Evolutionary conservation across 2,797 vertebrate species (phyloP).

Genomic region (Glossophaga mutica): DNA sequence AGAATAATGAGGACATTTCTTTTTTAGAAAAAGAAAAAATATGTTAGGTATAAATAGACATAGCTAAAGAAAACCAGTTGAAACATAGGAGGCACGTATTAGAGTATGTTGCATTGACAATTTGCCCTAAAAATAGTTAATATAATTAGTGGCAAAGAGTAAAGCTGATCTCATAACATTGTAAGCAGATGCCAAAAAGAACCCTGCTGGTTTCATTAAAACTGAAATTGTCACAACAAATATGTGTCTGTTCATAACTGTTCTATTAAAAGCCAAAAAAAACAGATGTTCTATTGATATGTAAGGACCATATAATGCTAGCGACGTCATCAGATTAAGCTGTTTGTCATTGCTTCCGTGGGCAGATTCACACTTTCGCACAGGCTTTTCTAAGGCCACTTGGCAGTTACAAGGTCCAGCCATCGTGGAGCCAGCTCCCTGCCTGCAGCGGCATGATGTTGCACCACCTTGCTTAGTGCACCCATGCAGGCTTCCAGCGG

Average conservation of each 20-base stretch:
- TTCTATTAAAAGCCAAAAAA: neutral
- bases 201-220: neutral
- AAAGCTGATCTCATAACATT: slow-evolving; percentile 29
- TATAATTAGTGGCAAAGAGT: slow-evolving; percentile 42
- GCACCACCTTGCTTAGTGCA: neutral
- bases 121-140: slow-evolving; percentile 78
- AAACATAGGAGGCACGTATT: slow-evolving; percentile 39
- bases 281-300: neutral
- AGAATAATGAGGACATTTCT: slow-evolving; percentile 24
- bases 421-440: neutral
- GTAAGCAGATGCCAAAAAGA: neutral
- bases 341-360: neutral
- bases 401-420: neutral
- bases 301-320: neutral
- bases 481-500: neutral
- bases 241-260: neutral
- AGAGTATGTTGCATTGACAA: slow-evolving; percentile 29
- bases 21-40: neutral
- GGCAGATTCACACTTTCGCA: neutral
- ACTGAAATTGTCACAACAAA: neutral
- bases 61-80: slow-evolving; percentile 61
- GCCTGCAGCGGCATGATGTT: neutral
- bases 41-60: slow-evolving; percentile 67
- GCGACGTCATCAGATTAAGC: neutral
- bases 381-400: fast-evolving